phyloP scores from a whole-genome alignment of 1,140 invertebrate genomes.

The Bombus impatiens region DNA sequence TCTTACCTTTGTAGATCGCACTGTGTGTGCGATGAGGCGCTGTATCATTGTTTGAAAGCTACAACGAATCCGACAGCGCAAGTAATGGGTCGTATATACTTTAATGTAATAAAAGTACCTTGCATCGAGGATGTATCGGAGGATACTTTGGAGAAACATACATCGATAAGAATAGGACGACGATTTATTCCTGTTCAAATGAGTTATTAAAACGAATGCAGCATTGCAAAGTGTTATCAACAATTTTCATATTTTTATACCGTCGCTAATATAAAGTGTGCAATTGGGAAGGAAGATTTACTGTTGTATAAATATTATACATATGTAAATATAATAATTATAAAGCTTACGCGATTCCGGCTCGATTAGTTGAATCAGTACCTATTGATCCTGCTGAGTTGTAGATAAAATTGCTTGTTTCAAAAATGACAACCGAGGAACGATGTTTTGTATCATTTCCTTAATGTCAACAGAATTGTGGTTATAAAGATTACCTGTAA shows the following conservation, averaged over 20 bases:
- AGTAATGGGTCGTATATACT: conserved; percentile 93
- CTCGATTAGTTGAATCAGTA: background rate
- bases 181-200: conserved; percentile 67
- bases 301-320: background rate
- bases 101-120: conserved; percentile 91
- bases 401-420: conserved; percentile 50
- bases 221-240: background rate
- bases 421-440: conserved; percentile 57
- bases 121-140: conserved; percentile 86
- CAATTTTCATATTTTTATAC: conserved; percentile 49
- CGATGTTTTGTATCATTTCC: conserved; percentile 39
- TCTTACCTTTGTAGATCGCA: conserved; percentile 84
- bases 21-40: conserved; percentile 91
- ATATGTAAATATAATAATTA: conserved; percentile 26
- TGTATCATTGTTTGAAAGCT: conserved; percentile 91
- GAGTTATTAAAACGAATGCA: conserved; percentile 55
- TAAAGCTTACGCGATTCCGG: conserved; percentile 17
- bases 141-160: background rate
- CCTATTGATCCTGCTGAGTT: conserved; percentile 1
- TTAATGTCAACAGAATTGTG: conserved; percentile 47
- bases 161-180: conserved; percentile 32
- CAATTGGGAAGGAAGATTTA: background rate
- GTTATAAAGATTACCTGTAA: conserved; percentile 73
- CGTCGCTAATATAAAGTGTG: background rate
- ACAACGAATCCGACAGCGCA: conserved; percentile 87